Conservation (phyloP, 2,113 vertebrate species). For the Nyctereutes procyonoides region DNA sequence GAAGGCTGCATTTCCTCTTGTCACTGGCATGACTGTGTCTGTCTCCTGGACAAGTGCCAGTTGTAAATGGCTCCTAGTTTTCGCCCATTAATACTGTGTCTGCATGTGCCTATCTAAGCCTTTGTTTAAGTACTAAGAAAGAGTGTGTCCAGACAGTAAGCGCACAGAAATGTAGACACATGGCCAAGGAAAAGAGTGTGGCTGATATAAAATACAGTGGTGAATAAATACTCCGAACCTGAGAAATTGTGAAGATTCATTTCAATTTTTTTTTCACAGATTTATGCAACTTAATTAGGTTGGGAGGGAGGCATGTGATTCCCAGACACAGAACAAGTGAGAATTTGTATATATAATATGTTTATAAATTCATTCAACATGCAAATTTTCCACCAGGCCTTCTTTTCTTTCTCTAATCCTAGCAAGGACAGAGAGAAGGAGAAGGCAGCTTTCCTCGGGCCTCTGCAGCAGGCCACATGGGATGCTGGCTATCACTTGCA, state of each 20-base stretch:
- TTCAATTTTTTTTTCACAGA: background rate
- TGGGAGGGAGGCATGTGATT: rapidly evolving
- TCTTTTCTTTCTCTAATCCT: background rate
- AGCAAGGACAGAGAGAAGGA: background rate
- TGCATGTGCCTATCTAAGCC: background rate
- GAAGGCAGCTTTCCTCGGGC: background rate
- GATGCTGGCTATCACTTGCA: background rate
- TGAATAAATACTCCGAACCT: background rate
- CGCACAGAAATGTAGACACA: background rate
- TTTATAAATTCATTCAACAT: background rate
- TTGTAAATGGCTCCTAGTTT: constrained; percentile 43
- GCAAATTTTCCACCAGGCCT: background rate
- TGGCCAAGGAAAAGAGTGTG: constrained; percentile 59
- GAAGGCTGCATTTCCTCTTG: background rate
- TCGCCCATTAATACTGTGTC: background rate
- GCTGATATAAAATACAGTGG: background rate
- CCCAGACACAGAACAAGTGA: background rate
- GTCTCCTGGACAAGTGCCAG: constrained; percentile 59
- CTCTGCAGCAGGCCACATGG: background rate
- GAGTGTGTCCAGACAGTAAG: constrained; percentile 34
- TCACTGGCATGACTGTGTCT: constrained; percentile 33
- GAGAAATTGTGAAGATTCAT: background rate
- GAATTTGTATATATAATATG: background rate
- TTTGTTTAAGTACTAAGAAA: constrained; percentile 63
- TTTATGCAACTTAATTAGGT: background rate